Base-by-base conservation (phyloP, 2,113 vertebrate genomes). In the Syngnathus floridae region DNA sequence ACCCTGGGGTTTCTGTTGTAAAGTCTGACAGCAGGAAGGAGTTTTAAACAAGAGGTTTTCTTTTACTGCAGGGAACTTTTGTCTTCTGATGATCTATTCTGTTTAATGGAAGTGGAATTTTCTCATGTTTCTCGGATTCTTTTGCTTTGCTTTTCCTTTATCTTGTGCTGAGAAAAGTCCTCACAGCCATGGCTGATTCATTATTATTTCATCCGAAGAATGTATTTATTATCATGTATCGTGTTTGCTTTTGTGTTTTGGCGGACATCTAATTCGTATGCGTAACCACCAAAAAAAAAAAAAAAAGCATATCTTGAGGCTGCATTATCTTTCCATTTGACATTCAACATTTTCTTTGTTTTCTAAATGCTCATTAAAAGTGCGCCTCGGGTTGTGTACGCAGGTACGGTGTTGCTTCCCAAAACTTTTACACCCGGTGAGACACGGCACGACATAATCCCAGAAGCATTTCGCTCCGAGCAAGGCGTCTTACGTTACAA, bases 321-420 rank as follows among this genome's bases (percentile, higher is more conserved):
- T 81, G 73, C 66, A 74, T 69, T 72, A 70, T 41, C 71, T 66
- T n/a, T 56, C 58, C 69, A 72, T 81, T 83, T 80, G 41, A 80
- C 75, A 71, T 82, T 77, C 75, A 67, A 46, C 60, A 62, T 12
- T 75, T 64, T 77, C 70, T 81, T 80, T 77, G 69, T 86, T 85
- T 83, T 73, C 55, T 75, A 77, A 88, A 87, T 70, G 64, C 83
- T 88, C 80, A 88, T 88, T 90, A 89, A 86, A 84, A 82, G 65
- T 51, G 69, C 0, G 67, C 87, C 81, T 82, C 59, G 19, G 81
- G 83, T 81, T 66, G 74, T 74, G 65, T 62, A 64, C 63, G 72
- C 72, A 77, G 76, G 71, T 83, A 81, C 56, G 66, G 70, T 68
- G 71, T 63, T 66, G 68, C 60, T 62, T 78, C 41, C n/a, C 70